Percentiles rank a stretch among this genome's conserved stretches.
These are phyloP conservation scores for Carassius carassius DNA, from an alignment of 2,113 vertebrate species.

Conservation along the genomic window DNA sequence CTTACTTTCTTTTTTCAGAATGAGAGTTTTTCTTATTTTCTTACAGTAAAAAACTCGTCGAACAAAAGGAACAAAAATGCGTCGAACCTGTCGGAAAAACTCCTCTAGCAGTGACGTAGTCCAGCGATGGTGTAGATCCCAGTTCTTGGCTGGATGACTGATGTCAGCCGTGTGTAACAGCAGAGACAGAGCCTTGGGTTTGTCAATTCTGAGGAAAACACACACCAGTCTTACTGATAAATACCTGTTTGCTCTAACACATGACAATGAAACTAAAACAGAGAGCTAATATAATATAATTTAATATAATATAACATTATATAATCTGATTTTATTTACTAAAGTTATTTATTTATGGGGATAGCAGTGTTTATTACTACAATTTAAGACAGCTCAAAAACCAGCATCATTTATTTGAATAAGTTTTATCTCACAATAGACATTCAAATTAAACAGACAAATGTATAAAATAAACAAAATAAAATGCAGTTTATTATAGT, in stretches of 20 bases:
- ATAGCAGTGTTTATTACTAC: not conserved
- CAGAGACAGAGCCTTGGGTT: constrained; percentile 94
- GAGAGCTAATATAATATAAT: not conserved
- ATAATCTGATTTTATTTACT: no score
- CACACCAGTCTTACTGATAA: not conserved
- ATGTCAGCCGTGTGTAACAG: constrained; percentile 97
- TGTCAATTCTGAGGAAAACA: constrained; percentile 84
- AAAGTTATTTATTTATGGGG: no score
- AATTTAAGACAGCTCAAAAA: not conserved
- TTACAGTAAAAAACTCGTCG: not conserved
- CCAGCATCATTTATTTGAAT: not conserved
- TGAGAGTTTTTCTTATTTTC: not conserved
- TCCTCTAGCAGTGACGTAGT: constrained; percentile 95
- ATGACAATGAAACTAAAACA: not conserved
- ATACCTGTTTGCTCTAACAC: not conserved
- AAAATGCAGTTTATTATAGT: no score
- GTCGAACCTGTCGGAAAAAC: constrained; percentile 93
- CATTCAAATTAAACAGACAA: no score
- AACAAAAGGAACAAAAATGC: not conserved
- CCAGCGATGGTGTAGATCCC: constrained; percentile 95
- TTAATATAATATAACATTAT: no score
- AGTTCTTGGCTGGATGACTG: constrained; percentile 95
- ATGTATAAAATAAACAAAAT: no score
- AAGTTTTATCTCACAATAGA: not conserved
- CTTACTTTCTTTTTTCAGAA: no score